Evolutionary conservation across 2,113 vertebrate genomes (phyloP).

Genomic region (Okapia johnstoni): DNA sequence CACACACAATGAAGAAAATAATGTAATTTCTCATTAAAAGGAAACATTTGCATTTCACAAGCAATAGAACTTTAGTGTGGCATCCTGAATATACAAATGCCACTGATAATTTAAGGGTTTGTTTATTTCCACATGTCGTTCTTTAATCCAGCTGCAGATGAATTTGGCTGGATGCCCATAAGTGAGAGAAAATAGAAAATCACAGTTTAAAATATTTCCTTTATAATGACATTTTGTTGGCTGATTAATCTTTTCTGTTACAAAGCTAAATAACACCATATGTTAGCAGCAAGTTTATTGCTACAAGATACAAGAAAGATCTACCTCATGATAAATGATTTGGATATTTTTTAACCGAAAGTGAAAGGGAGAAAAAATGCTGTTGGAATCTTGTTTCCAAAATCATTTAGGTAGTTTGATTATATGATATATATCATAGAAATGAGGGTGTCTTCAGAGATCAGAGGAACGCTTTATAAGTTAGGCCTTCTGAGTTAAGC

Average conservation of each 20-base stretch:
- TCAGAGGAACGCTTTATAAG: constrained; percentile 7
- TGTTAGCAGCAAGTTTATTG: constrained; percentile 60
- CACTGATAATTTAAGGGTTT: constrained; percentile 54
- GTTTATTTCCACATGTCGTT: constrained; percentile 27
- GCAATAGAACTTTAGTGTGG: neutral
- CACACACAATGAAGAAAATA: neutral
- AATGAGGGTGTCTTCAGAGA: constrained; percentile 38
- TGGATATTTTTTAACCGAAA: constrained; percentile 47
- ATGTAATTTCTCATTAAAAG: constrained; percentile 29
- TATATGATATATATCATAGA: constrained; percentile 49
- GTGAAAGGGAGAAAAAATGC: constrained; percentile 27
- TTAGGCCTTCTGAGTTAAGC: neutral
- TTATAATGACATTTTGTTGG: constrained; percentile 65
- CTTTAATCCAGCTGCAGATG: constrained; percentile 13
- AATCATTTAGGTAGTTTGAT: constrained; percentile 45
- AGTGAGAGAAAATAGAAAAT: constrained; percentile 25
- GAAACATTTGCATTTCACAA: constrained; percentile 32
- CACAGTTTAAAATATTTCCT: constrained; percentile 60
- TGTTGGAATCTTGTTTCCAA: constrained; percentile 47
- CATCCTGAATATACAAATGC: neutral
- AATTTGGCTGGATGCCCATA: constrained; percentile 38
- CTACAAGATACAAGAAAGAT: constrained; percentile 20
- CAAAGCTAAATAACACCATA: constrained; percentile 66
- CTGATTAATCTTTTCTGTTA: constrained; percentile 67
- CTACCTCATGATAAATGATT: constrained; percentile 28